Evolutionary conservation across 2,113 vertebrate species (phyloP).

Genomic region (Nanorana parkeri): DNA sequence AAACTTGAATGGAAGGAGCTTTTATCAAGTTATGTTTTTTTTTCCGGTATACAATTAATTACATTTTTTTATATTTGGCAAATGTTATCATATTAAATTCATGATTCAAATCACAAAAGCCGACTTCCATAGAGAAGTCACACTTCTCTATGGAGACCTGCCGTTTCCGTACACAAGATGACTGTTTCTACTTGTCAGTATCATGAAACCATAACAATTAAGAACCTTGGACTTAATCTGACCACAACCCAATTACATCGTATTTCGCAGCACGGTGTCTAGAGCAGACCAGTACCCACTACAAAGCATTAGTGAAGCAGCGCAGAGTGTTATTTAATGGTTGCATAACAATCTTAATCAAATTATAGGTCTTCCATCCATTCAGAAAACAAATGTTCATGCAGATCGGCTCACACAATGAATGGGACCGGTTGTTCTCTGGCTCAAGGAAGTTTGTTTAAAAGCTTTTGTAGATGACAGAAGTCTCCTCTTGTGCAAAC

Average conservation of each 20-base stretch:
- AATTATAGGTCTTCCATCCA: constrained; percentile 4
- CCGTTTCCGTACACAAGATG: too few species aligned
- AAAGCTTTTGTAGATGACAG: not conserved
- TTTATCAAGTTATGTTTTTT: too few species aligned
- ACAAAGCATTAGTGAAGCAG: not conserved
- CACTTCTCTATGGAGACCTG: too few species aligned
- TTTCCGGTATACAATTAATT: too few species aligned
- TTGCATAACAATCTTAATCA: constrained; percentile 21
- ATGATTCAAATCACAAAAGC: too few species aligned
- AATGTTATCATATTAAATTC: too few species aligned
- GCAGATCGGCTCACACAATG: not conserved
- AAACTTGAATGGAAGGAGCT: too few species aligned
- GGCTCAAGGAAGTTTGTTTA: not conserved
- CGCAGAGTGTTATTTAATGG: not conserved
- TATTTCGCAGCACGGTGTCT: not conserved
- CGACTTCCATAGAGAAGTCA: too few species aligned
- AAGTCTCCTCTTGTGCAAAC: too few species aligned
- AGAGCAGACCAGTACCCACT: not conserved
- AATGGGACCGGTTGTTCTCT: constrained; percentile 19
- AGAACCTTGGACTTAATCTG: not conserved
- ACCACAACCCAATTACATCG: not conserved
- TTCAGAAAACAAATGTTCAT: constrained; percentile 26
- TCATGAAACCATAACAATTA: not conserved
- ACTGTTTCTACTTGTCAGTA: not conserved
- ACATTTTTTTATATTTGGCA: too few species aligned